Evolutionary conservation across 2,888 invertebrate genomes (phyloP), one percentile per base, ranked within the genome.

Genomic region (Scaptomyza cyrtandrae): DNA sequence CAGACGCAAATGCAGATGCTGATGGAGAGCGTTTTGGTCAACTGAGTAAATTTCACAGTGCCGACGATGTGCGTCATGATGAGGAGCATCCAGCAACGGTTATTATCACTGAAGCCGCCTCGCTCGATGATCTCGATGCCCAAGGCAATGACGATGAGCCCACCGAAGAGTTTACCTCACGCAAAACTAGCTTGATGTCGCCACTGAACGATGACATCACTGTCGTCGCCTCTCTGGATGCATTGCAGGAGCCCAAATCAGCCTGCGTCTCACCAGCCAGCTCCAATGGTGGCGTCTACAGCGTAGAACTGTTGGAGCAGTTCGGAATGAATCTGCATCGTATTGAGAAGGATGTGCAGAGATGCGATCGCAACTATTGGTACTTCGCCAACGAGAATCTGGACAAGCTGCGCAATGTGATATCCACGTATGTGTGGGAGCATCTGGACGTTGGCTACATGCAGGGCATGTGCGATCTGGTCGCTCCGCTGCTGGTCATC

Each of bases 401-500:
- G 78, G 98, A 98, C 86, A 98, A 98, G 91, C 93, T 98, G 31
- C 93, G 98, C 60, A 98, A 98, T 92, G 96, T 99, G 59, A 98
- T 99, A 96, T 98, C 98, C 57, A 89, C 87, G 53, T 98, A 98
- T 92, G 98, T 99, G 3, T 98, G 98, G 97, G 97, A 98, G 90
- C 97, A 98, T 91, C 93, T 99, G 78, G 98, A 98, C 52, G 95
- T 96, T 39, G 98, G 98, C 11, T 99, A 99, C 93, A 97, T 98
- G 94, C 98, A 98, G 92, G 98, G 98, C 84, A 99, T 98, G 98
- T 98, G 98, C 92, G 98, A 98, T 93, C 93, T 99, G 66, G 97
- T 96, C 0, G 98, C 98, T 0, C 98, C 98, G 0, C 93, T 99
- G 1, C 93, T 99, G 19, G 98, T 98, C 14, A 96, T 97, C 88